Evolutionary conservation across 2,113 vertebrate species (phyloP), one percentile per base, ranked within the genome.

Genomic region (Centrocercus urophasianus): DNA sequence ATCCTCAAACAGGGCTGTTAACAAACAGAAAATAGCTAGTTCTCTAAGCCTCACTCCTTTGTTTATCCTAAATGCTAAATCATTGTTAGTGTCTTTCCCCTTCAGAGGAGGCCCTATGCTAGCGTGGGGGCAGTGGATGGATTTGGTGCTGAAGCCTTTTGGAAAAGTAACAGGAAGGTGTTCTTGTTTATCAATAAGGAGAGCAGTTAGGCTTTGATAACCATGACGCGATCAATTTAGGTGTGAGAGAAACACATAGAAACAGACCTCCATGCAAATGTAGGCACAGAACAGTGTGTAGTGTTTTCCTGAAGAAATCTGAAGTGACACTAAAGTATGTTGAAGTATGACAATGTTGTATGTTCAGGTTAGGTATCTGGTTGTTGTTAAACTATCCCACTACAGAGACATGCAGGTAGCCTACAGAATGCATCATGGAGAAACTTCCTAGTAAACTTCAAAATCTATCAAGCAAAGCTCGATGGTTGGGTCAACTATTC

Each of bases 331-430:
- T 91, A 30, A 36, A 52, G 13, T 56, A 71, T 38, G 38, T 38
- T 38, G 38, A 38, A 38, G 9, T 38, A 38, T 38, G 38, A 57
- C 4, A 78, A 64, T 15, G 9, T 67, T 82, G 40, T 40, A 34
- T 3, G 2, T 65, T 13, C 56, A 45, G 7, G 24, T 86, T 85
- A 40, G 16, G 1, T 48, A 42, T 73, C 52, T 20, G 1, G 5
- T 54, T 71, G 17, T 42, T 76, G 10, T 82, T 88, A 70, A 86
- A 52, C n/a, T 60, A 20, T 40, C 11, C 38, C 30, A 60, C 21
- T 6, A 21, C 20, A 60, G 76, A 80, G 40, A 16, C 3, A 5
- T 36, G 42, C 0, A 0, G 86, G 21, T 32, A 18, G 71, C 7
- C 2, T 38, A 19, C 4, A 70, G 38, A 4, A 34, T 50, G 22